Conservation (phyloP, 1,140 invertebrate species). For the Caenorhabditis briggsae region DNA sequence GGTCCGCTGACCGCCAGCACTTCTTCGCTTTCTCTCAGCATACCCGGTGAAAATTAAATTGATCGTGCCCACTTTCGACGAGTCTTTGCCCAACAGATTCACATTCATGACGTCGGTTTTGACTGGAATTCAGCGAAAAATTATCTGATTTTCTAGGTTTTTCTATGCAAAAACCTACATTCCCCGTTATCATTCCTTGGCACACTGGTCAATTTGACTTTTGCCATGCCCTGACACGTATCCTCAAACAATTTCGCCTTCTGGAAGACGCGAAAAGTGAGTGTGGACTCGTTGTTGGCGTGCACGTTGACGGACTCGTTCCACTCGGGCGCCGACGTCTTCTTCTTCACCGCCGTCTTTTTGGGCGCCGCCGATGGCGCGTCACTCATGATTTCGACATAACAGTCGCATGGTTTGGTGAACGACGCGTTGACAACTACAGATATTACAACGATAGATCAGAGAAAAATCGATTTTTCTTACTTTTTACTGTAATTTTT, state of each 20-base stretch:
- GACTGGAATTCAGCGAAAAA: too few species aligned
- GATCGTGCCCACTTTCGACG: constrained; percentile 32
- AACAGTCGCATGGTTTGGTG: constrained; percentile 67
- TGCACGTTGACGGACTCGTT: constrained; percentile 69
- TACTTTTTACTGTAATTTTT: constrained; percentile 44
- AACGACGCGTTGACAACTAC: constrained; percentile 67
- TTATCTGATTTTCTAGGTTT: not conserved
- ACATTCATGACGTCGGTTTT: constrained; percentile 22
- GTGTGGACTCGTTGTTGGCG: constrained; percentile 71
- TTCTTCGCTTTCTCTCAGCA: constrained; percentile 8
- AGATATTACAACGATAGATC: not conserved
- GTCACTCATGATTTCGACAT: constrained; percentile 69
- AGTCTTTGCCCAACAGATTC: constrained; percentile 19
- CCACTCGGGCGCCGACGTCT: constrained; percentile 73
- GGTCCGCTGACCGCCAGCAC: not conserved
- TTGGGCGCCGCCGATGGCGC: constrained; percentile 48
- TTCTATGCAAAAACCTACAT: constrained; percentile 71
- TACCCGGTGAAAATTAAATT: constrained; percentile 30
- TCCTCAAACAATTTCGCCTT: constrained; percentile 76
- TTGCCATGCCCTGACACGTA: constrained; percentile 68
- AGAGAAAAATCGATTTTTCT: too few species aligned
- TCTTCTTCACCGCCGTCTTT: constrained; percentile 70
- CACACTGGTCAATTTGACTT: constrained; percentile 68
- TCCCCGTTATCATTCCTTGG: constrained; percentile 75
- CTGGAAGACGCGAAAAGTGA: constrained; percentile 71